These are phyloP conservation scores for Papilio helenus DNA, from an alignment of 1,140 invertebrate species.

Conservation along the genomic window DNA sequence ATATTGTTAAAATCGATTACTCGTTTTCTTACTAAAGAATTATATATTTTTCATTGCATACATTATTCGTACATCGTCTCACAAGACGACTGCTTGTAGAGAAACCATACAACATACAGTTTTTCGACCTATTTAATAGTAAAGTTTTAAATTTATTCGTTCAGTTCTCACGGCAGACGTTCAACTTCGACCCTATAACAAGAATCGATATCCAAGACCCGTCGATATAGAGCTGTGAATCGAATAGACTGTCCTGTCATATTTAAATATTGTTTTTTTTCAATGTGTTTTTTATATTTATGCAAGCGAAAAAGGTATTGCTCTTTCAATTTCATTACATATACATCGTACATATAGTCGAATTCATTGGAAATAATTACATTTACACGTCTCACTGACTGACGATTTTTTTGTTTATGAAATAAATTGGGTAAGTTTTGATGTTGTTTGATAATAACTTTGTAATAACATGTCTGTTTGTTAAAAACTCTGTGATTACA, in stretches of 20 bases:
- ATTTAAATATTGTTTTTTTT: not conserved
- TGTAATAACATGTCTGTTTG: too few relatives aligned
- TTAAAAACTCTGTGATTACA: too few relatives aligned
- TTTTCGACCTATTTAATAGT: conserved; percentile 2
- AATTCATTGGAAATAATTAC: too few relatives aligned
- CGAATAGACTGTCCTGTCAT: not conserved
- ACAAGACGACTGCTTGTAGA: not conserved
- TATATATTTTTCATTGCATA: not conserved
- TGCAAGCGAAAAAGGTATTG: too few relatives aligned
- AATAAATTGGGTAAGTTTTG: too few relatives aligned
- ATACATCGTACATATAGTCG: too few relatives aligned
- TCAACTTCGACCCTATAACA: conserved; percentile 15
- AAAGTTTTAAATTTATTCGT: conserved; percentile 20
- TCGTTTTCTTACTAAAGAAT: not conserved
- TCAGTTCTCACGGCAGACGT: not conserved
- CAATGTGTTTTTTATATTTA: too few relatives aligned
- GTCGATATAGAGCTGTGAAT: not conserved
- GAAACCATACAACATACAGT: not conserved
- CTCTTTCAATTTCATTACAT: too few relatives aligned
- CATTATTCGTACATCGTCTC: not conserved
- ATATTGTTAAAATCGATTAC: not conserved
- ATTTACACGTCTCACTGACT: too few relatives aligned
- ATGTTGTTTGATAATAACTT: too few relatives aligned
- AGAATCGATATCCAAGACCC: not conserved
- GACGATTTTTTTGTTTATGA: too few relatives aligned